Evolutionary conservation across 2,797 vertebrate species (phyloP).

Genomic region (Novumbra hubbsi): DNA sequence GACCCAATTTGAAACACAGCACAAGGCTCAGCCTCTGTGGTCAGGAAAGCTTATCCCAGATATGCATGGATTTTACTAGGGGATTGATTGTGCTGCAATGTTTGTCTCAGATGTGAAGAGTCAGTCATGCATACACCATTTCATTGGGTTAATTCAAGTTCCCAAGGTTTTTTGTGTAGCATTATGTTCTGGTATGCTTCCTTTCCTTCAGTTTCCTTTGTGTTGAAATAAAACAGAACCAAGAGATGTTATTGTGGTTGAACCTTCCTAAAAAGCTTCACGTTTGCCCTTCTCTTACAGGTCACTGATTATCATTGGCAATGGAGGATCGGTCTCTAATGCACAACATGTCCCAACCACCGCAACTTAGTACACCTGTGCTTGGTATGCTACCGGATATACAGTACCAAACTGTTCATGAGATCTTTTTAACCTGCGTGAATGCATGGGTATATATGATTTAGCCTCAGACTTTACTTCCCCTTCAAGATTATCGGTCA

Average conservation of each 20-base stretch:
- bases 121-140: neutral
- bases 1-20: neutral
- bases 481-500: neutral
- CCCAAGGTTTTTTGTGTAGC: neutral
- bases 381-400: constrained; percentile 37
- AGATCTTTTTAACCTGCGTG: neutral
- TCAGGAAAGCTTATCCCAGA: neutral
- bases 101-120: constrained; percentile 2
- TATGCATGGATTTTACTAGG: neutral
- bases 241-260: neutral
- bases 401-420: neutral
- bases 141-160: constrained; percentile 1
- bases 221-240: neutral
- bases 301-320: constrained; percentile 5
- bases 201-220: no score
- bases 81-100: constrained; percentile 1
- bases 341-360: constrained; percentile 35
- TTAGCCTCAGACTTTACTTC: neutral
- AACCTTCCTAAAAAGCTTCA: neutral
- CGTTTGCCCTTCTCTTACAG: constrained; percentile 11
- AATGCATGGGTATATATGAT: neutral
- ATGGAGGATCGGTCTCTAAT: constrained; percentile 51
- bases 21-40: neutral
- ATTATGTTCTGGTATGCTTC: neutral
- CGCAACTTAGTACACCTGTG: constrained; percentile 40